Evolutionary conservation across 2,113 vertebrate genomes (phyloP).

Genomic region (Terrapene triunguis): DNA sequence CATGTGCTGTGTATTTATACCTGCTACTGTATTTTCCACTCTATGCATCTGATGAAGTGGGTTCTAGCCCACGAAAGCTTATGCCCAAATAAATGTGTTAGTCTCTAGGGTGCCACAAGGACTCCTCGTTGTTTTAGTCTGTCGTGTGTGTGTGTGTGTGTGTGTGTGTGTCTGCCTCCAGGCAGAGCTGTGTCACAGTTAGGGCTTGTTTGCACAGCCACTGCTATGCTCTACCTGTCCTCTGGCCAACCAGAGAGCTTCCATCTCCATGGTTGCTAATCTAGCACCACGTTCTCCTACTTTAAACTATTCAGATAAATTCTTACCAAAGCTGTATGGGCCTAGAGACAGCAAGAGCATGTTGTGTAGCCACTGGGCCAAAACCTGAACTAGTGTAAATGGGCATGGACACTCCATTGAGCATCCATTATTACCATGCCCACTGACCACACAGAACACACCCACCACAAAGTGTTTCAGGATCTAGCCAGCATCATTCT

Average conservation of each 20-base stretch:
- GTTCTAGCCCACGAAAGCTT: too few relatives aligned
- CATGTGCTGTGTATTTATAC: too few relatives aligned
- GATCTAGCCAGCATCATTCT: constrained; percentile 31
- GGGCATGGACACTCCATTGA: neutral
- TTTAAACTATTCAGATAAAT: constrained; percentile 7
- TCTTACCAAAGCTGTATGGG: neutral
- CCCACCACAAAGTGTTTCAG: neutral
- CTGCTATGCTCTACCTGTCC: neutral
- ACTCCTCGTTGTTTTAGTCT: too few relatives aligned
- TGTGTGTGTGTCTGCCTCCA: too few relatives aligned
- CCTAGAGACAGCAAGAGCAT: constrained; percentile 5
- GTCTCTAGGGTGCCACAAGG: too few relatives aligned
- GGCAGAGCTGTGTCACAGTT: too few relatives aligned
- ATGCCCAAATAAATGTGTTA: too few relatives aligned
- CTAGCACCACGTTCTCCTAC: neutral
- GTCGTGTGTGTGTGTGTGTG: too few relatives aligned
- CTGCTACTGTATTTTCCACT: too few relatives aligned
- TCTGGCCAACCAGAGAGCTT: neutral
- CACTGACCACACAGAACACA: neutral
- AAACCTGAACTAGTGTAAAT: neutral
- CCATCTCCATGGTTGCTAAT: neutral
- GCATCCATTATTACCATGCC: neutral
- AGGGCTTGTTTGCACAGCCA: neutral
- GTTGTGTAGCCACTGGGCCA: neutral
- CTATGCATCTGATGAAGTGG: too few relatives aligned